These are phyloP conservation scores for Mystacornis crossleyi DNA, from an alignment of 2,113 vertebrate genomes.

Conservation along the genomic window DNA sequence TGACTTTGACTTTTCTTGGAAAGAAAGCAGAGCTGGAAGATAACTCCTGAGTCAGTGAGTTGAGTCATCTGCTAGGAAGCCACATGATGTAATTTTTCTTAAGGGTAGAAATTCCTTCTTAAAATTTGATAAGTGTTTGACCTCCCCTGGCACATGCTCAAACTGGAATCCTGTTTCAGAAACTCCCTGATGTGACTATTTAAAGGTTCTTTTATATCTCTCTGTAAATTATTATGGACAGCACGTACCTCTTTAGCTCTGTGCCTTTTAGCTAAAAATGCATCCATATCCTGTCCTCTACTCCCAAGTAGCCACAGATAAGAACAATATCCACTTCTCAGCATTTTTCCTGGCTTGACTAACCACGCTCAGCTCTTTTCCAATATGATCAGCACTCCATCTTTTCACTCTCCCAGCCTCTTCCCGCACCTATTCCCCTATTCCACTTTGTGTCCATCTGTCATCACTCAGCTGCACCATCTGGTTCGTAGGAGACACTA, in stretches of 20 bases:
- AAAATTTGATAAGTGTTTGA: not conserved
- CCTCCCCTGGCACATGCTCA: not conserved
- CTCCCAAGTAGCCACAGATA: not conserved
- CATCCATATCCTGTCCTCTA: not conserved
- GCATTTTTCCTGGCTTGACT: not conserved
- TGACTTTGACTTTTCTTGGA: constrained; percentile 32
- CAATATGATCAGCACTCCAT: not conserved
- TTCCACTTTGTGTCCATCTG: not conserved
- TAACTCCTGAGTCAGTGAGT: not conserved
- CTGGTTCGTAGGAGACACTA: not conserved
- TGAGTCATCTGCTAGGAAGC: constrained; percentile 7
- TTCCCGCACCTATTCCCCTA: not conserved
- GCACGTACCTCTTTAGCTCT: not conserved
- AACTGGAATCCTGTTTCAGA: not conserved
- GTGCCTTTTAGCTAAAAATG: not conserved
- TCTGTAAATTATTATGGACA: not conserved
- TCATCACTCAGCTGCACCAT: not conserved
- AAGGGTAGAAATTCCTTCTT: not conserved
- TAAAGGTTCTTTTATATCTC: not conserved
- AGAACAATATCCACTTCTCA: not conserved
- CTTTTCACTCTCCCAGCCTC: not conserved
- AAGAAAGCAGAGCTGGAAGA: constrained; percentile 26
- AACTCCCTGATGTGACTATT: not conserved
- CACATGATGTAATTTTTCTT: not conserved
- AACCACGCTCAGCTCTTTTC: not conserved